Percentiles rank a stretch among this genome's conserved stretches.
Conservation (phyloP, 2,113 vertebrate species). For the Myrmophylax atrothorax region DNA sequence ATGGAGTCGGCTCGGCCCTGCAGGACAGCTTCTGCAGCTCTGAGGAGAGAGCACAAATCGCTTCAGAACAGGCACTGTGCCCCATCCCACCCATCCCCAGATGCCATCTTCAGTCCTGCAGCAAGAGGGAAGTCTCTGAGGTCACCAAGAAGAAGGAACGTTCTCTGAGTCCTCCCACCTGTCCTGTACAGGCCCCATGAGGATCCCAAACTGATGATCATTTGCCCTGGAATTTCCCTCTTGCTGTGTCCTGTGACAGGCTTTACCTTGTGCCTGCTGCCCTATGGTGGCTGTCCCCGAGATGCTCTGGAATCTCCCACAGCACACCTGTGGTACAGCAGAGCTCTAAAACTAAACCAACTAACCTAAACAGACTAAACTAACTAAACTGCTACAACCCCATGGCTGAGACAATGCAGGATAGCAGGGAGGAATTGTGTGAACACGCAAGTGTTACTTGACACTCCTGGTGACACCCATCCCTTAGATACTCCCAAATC, state of each 20-base stretch:
- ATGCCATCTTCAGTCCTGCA: not conserved
- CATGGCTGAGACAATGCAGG: accelerated
- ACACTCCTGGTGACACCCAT: not conserved
- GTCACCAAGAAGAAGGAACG: not conserved
- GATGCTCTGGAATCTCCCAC: not conserved
- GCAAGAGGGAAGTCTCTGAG: not conserved
- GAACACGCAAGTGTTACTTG: not conserved
- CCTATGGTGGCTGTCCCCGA: not conserved
- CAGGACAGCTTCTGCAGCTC: slow-evolving; percentile 93
- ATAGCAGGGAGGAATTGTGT: not conserved
- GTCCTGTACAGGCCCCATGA: not conserved
- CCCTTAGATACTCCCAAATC: accelerated
- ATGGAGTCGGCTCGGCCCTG: slow-evolving; percentile 94
- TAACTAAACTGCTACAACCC: not conserved
- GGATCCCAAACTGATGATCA: not conserved
- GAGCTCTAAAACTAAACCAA: not conserved
- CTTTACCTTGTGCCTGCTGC: not conserved
- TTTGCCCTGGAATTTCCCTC: not conserved
- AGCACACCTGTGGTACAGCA: not conserved
- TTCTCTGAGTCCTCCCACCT: not conserved
- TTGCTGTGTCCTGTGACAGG: not conserved
- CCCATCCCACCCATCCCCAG: not conserved
- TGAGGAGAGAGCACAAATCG: slow-evolving; percentile 63
- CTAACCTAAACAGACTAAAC: not conserved
- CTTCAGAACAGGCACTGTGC: not conserved